A percentile compares a stretch with the other conserved stretches of the same genome.
These are phyloP conservation scores for Argyresthia albistria DNA, from an alignment of 2,888 invertebrate genomes.

Conservation along the genomic window DNA sequence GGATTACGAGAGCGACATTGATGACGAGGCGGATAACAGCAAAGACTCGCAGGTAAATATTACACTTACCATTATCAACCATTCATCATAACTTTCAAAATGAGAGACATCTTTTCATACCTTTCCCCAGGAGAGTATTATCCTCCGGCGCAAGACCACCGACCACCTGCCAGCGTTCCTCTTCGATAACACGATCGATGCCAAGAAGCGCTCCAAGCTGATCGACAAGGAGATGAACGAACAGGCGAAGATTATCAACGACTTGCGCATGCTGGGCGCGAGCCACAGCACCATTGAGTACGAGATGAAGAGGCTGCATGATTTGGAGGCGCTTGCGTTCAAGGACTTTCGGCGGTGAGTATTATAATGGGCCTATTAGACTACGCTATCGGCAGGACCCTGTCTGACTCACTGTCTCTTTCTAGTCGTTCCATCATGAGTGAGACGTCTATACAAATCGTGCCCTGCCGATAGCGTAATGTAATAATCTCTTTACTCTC, in stretches of 20 bases:
- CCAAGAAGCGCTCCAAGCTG: conserved; percentile 89
- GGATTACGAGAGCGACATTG: conserved; percentile 85
- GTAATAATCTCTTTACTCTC: too few relatives aligned
- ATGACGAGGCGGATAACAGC: conserved; percentile 77
- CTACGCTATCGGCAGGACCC: too few relatives aligned
- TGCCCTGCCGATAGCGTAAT: too few relatives aligned
- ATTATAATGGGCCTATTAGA: too few relatives aligned
- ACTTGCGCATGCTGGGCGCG: conserved; percentile 89
- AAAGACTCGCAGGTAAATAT: conserved; percentile 63
- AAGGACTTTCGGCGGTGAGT: conserved; percentile 87
- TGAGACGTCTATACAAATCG: too few relatives aligned
- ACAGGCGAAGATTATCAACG: conserved; percentile 95
- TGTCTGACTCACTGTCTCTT: too few relatives aligned
- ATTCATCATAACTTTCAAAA: too few relatives aligned
- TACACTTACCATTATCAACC: too few relatives aligned
- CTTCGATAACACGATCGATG: conserved; percentile 84
- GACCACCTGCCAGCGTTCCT: conserved; percentile 88
- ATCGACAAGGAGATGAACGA: conserved; percentile 98
- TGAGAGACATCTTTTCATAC: not conserved
- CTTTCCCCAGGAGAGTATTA: conserved; percentile 75
- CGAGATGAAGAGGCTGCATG: conserved; percentile 92
- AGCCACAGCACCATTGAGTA: conserved; percentile 92
- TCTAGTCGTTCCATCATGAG: too few relatives aligned
- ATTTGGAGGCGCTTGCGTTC: conserved; percentile 94
- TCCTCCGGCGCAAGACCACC: conserved; percentile 76